These are phyloP conservation scores for Rotaria magnacalcarata DNA, from an alignment of 2,888 invertebrate genomes.

Conservation along the genomic window DNA sequence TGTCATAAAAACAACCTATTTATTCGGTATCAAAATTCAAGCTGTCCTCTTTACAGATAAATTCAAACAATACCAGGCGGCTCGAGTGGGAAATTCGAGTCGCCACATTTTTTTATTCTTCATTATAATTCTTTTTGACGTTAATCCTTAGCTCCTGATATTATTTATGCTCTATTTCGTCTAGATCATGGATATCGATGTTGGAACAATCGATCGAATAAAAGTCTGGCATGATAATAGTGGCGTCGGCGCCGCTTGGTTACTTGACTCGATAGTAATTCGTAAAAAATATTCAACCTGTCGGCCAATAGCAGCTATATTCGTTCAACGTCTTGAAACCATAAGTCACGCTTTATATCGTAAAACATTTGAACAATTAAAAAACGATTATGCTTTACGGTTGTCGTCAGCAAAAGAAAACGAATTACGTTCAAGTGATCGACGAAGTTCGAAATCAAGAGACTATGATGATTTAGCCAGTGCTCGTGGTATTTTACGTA, in stretches of 20 bases:
- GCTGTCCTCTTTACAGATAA: too few species aligned
- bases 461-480: background rate
- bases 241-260: background rate
- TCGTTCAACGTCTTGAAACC: background rate
- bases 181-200: conserved; percentile 2
- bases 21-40: too few species aligned
- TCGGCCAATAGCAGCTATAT: background rate
- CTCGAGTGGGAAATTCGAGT: too few species aligned
- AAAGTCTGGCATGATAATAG: conserved; percentile 30
- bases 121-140: too few species aligned
- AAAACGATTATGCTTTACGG: background rate
- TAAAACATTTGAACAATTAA: background rate
- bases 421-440: background rate
- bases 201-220: background rate
- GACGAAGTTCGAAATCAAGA: too few species aligned
- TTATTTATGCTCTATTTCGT: background rate
- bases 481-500: background rate
- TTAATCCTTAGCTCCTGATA: too few species aligned
- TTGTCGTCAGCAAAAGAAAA: background rate
- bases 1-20: too few species aligned
- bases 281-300: background rate
- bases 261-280: background rate
- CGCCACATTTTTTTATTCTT: too few species aligned
- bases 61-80: too few species aligned
- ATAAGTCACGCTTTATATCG: background rate